phyloP scores from a whole-genome alignment of 2,797 vertebrate species.

The Labeo calbasu region DNA sequence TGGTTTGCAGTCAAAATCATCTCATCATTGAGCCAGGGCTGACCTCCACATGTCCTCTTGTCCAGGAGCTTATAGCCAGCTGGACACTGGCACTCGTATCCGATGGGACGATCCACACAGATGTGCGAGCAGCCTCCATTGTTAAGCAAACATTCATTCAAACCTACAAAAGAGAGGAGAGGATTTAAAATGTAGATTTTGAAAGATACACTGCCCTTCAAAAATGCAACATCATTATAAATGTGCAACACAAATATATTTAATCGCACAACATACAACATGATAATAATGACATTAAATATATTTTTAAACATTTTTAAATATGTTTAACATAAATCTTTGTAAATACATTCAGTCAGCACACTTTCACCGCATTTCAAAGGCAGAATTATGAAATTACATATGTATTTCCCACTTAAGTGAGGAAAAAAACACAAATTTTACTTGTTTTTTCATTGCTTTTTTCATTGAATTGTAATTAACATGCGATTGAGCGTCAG shows the following conservation, averaged over 20 bases:
- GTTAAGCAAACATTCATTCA: conserved; percentile 92
- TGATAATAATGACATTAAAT: neutral
- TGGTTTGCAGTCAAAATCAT: neutral
- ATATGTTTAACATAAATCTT: neutral
- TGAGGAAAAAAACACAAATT: neutral
- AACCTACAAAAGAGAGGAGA: conserved; percentile 74
- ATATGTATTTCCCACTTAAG: neutral
- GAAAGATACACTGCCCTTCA: neutral
- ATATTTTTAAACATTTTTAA: neutral
- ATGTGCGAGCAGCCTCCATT: conserved; percentile 97
- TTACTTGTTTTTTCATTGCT: too few species aligned
- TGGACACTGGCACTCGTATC: conserved; percentile 94
- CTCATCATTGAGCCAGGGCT: conserved; percentile 8
- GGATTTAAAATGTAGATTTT: neutral
- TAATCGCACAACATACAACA: neutral
- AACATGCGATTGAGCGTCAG: neutral
- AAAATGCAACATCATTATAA: neutral
- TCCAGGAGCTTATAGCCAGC: conserved; percentile 92
- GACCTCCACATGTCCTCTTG: conserved; percentile 96
- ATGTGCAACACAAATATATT: neutral
- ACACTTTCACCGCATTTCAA: neutral
- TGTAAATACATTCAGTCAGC: too few species aligned
- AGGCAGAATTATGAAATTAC: neutral
- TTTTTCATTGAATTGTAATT: neutral
- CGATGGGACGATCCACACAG: conserved; percentile 92